Conservation (phyloP, 2,888 invertebrate species). For the Thymelicus acteon region DNA sequence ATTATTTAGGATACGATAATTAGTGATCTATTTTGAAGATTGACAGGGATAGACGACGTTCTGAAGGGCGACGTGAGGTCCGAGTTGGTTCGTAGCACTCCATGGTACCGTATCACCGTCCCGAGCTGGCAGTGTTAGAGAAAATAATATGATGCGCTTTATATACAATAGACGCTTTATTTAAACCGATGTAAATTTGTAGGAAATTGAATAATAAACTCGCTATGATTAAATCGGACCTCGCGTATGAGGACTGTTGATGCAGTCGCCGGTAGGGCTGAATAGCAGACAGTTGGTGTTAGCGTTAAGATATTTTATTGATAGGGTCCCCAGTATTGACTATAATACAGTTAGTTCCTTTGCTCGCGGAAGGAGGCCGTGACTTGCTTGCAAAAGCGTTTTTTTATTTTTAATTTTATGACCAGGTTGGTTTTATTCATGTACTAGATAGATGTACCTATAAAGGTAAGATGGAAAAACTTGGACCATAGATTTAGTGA, state of each 20-base stretch:
- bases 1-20: constrained; percentile 42
- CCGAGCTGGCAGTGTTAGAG: constrained; percentile 11
- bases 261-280: constrained; percentile 22
- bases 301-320: constrained; percentile 29
- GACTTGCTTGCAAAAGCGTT: constrained; percentile 34
- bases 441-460: constrained; percentile 7
- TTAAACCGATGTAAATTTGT: constrained; percentile 9
- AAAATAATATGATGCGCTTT: constrained; percentile 6
- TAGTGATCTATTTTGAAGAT: constrained; percentile 49
- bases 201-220: background rate
- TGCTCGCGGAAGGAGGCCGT: constrained; percentile 26
- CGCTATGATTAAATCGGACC: constrained; percentile 22
- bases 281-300: constrained; percentile 19
- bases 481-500: background rate
- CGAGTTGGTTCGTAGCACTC: constrained; percentile 17
- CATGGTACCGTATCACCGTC: constrained; percentile 16
- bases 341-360: constrained; percentile 35
- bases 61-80: constrained; percentile 12
- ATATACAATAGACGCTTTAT: constrained; percentile 24
- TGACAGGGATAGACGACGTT: constrained; percentile 47
- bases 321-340: constrained; percentile 37
- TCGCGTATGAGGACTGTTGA: constrained; percentile 7
- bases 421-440: constrained; percentile 21
- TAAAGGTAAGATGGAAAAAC: background rate
- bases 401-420: constrained; percentile 5